Evolutionary conservation across 1,140 invertebrate species (phyloP), one percentile per base, ranked within the genome.

Genomic region (Ericerus pela): DNA sequence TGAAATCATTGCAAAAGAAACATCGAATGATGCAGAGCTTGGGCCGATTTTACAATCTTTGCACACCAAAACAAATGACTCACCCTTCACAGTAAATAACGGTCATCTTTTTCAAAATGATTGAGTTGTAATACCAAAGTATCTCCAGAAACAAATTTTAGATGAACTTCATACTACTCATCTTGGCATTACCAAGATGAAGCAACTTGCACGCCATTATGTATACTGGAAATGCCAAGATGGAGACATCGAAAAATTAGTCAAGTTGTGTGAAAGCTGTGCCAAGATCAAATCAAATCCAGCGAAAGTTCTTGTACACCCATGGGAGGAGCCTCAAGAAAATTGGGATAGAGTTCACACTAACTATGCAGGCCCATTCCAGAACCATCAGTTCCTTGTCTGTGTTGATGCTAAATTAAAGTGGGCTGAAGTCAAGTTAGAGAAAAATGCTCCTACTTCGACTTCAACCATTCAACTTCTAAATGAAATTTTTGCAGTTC

Each of bases 391-490:
- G 53, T 74, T 70, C 57, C 55, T 75, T 11, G 62, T 75, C 11
- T 52, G 72, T 1, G 63, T 70, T 0, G 74, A 75, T 62, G 63
- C 63, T 43, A 64, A 66, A 31, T 64, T 65, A 41, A 67, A 66
- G 56, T 66, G 67, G 66, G 57, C 59, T n/a, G 64, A 63, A 60
- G 53, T 67, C n/a, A 22, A 18, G 16, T 37, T 54, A 16, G 11
- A 18, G 11, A 33, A 28, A 14, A 29, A 37, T 38, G 51, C 57
- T 10, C 58, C 61, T 5, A 52, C 57, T 16, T 30, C 41, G 16
- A 14, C 38, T 12, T 54, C 53, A 6, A 57, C 54, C 3, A 61
- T 53, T 2, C 10, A 31, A 12, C 22, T 43, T 8, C 36, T 58
- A 4, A 12, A 54, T 11, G 36, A 60, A 24, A 58, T 59, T 24